Conservation (phyloP, 2,888 invertebrate species). For the Protophormia terraenovae region DNA sequence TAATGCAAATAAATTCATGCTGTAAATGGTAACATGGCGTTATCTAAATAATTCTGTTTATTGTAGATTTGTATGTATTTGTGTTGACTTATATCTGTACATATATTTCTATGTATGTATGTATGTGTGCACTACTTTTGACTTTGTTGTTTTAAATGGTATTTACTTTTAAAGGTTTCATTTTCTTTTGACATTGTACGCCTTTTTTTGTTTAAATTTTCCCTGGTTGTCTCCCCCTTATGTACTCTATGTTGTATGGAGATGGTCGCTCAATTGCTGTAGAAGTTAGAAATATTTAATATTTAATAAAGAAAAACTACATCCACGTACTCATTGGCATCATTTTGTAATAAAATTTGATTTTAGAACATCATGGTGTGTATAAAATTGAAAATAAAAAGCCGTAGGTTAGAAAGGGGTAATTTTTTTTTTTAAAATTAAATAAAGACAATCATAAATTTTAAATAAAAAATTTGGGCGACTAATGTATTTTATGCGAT, state of each 20-base stretch:
- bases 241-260: neutral
- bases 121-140: neutral
- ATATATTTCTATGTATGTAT: neutral
- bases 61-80: neutral
- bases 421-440: too few relatives aligned
- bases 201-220: neutral
- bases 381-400: neutral
- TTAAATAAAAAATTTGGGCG: too few relatives aligned
- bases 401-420: neutral
- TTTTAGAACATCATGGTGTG: neutral
- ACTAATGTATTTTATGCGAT: too few relatives aligned
- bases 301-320: neutral
- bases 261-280: neutral
- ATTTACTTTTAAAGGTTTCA: slow-evolving; percentile 19
- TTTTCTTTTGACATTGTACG: slow-evolving; percentile 34
- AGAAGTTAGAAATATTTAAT: neutral
- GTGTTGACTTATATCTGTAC: too few relatives aligned
- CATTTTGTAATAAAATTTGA: neutral
- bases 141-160: neutral
- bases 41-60: slow-evolving; percentile 33
- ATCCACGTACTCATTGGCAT: neutral
- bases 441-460: too few relatives aligned
- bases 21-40: slow-evolving; percentile 26
- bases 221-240: neutral
- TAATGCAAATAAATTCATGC: slow-evolving; percentile 10